These are phyloP conservation scores for Scaptodrosophila lebanonensis DNA, from an alignment of 1,140 invertebrate species.

Conservation along the genomic window DNA sequence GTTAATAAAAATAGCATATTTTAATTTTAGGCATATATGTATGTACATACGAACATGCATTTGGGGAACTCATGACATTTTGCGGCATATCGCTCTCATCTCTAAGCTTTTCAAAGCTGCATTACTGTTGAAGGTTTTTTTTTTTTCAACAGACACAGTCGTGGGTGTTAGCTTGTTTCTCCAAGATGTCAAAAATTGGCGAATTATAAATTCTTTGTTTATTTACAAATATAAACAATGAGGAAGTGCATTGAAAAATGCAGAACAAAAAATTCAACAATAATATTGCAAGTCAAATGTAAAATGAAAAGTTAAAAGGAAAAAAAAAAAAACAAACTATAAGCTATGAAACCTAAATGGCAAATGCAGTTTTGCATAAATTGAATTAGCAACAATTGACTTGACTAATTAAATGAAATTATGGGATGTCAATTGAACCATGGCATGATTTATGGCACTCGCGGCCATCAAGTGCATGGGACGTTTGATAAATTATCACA, in stretches of 20 bases:
- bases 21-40: no score
- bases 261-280: slow-evolving; percentile 25
- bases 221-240: slow-evolving; percentile 21
- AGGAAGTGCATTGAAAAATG: slow-evolving; percentile 7
- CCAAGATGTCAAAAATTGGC: slow-evolving; percentile 12
- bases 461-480: slow-evolving; percentile 19
- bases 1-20: no score
- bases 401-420: slow-evolving; percentile 9
- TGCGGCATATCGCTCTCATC: no score
- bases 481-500: slow-evolving; percentile 59
- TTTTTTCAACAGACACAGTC: no score
- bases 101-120: no score
- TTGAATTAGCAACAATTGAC: slow-evolving; percentile 34
- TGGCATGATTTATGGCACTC: slow-evolving; percentile 58
- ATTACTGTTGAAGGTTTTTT: no score
- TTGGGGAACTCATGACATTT: no score
- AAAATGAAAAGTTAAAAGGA: no score
- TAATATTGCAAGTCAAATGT: slow-evolving; percentile 11
- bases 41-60: no score
- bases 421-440: slow-evolving; percentile 53
- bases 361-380: no score
- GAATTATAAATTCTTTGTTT: slow-evolving; percentile 15
- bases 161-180: slow-evolving; percentile 26
- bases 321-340: no score
- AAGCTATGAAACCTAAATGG: no score